phyloP scores from a whole-genome alignment of 2,113 vertebrate species.

The rat (Rattus norvegicus) region DNA sequence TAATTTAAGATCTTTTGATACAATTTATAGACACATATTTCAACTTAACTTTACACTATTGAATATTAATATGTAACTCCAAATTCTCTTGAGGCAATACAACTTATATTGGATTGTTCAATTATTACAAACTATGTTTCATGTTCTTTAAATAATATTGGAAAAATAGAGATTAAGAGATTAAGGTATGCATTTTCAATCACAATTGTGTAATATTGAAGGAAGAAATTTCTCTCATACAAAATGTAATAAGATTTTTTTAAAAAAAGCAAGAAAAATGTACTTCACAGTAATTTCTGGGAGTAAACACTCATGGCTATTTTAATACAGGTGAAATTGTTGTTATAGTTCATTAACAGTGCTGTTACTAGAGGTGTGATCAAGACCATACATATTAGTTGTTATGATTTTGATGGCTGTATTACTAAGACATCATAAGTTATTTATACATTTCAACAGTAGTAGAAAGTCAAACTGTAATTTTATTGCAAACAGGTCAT shows the following conservation, averaged over 20 bases:
- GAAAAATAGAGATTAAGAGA: constrained; percentile 26
- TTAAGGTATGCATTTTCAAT: constrained; percentile 1
- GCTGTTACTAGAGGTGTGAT: constrained; percentile 60
- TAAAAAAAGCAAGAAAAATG: neutral
- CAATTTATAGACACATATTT: neutral
- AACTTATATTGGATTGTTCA: constrained; percentile 1
- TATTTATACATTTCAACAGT: constrained; percentile 62
- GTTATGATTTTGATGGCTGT: constrained; percentile 72
- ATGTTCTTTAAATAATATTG: constrained; percentile 45
- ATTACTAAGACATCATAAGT: constrained; percentile 71
- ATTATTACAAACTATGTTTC: neutral
- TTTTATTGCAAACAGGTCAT: constrained; percentile 76
- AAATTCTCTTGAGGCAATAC: neutral
- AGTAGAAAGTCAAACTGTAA: constrained; percentile 72
- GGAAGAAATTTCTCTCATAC: neutral
- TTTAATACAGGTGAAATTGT: constrained; percentile 45
- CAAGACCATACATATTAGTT: constrained; percentile 61
- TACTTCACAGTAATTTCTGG: constrained; percentile 27
- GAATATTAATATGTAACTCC: neutral
- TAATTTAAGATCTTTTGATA: constrained; percentile 12
- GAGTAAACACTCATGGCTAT: constrained; percentile 46
- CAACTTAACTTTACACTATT: neutral
- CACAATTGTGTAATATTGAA: neutral
- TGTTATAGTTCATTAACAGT: constrained; percentile 65
- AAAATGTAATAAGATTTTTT: neutral